phyloP scores from a whole-genome alignment of 2,888 invertebrate species.

The Caenorhabditis sp. region DNA sequence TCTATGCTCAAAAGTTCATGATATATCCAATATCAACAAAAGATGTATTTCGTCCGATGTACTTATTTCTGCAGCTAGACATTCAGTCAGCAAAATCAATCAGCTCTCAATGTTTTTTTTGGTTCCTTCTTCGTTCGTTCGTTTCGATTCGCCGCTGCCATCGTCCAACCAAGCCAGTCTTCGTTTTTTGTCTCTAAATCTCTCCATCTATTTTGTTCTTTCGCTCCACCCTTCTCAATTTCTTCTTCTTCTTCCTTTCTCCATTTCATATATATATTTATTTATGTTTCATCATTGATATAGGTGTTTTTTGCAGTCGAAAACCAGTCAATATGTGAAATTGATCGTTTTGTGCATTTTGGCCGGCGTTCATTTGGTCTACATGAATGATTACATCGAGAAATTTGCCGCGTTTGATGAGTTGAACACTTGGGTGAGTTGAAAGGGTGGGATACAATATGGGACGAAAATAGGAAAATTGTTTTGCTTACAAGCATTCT shows the following conservation, averaged over 20 bases:
- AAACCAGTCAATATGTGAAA: conserved; percentile 61
- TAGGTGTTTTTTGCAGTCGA: conserved; percentile 46
- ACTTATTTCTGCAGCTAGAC: background rate
- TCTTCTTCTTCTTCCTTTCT: background rate
- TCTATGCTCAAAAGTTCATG: too few relatives aligned
- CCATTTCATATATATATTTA: background rate
- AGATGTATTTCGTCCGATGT: background rate
- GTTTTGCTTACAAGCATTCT: too few relatives aligned
- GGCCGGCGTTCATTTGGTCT: conserved; percentile 64
- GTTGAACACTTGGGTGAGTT: conserved; percentile 17
- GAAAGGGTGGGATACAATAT: too few relatives aligned
- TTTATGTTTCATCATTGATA: background rate
- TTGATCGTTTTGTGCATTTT: conserved; percentile 59
- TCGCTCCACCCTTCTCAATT: background rate
- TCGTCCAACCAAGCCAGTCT: background rate
- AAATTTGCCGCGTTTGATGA: conserved; percentile 46
- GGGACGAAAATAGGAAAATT: too few relatives aligned
- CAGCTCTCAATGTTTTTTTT: background rate
- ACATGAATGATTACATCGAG: conserved; percentile 52
- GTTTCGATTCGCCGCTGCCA: background rate
- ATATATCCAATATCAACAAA: too few relatives aligned
- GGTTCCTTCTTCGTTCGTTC: background rate
- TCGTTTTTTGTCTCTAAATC: background rate
- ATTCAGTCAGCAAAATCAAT: background rate
- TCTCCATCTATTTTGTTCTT: background rate